Conservation (phyloP, 2,888 invertebrate species). For the Pollenia griseotomentosa region DNA sequence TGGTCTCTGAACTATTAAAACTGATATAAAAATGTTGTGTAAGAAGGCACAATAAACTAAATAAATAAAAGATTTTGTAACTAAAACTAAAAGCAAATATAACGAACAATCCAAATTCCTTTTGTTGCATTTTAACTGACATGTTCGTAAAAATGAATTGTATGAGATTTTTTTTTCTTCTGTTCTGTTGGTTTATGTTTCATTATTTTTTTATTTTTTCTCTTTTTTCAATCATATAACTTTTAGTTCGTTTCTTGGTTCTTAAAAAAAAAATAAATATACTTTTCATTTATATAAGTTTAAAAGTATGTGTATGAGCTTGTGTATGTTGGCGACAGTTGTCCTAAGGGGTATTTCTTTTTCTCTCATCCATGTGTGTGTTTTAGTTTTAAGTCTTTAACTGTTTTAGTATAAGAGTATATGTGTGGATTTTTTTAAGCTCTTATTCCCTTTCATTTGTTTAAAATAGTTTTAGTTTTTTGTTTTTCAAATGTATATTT, state of each 20-base stretch:
- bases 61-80: conserved; percentile 62
- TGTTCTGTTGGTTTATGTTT: not conserved
- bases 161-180: conserved; percentile 22
- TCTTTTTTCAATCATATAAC: conserved; percentile 19
- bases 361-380: not conserved
- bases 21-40: not conserved
- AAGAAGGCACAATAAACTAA: conserved; percentile 1
- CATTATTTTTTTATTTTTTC: conserved; percentile 1
- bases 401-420: conserved; percentile 31
- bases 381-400: conserved; percentile 43
- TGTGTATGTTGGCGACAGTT: conserved; percentile 65
- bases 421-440: not conserved
- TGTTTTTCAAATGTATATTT: conserved; percentile 3
- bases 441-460: conserved; percentile 30
- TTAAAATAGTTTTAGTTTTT: conserved; percentile 34
- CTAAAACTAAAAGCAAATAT: conserved; percentile 60
- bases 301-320: not conserved
- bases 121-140: conserved; percentile 54
- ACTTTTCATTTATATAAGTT: not conserved
- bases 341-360: conserved; percentile 59
- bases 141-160: conserved; percentile 33
- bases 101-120: conserved; percentile 54
- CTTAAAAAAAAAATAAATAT: not conserved
- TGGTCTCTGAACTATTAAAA: not conserved
- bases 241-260: conserved; percentile 8